Conservation (phyloP, 2,113 vertebrate species). For the Empidonax traillii region DNA sequence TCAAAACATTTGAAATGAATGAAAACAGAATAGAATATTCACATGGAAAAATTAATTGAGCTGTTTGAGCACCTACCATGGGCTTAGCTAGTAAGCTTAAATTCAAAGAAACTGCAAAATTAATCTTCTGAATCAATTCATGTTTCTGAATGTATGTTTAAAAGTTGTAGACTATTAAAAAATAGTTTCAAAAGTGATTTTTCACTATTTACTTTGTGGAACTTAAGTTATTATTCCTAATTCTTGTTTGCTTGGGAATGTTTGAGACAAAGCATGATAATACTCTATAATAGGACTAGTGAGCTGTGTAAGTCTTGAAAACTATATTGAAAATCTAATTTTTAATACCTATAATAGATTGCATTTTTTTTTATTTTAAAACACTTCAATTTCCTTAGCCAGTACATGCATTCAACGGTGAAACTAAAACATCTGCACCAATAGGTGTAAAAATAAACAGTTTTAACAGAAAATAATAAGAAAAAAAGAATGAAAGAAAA, state of each 20-base stretch:
- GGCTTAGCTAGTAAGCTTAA: neutral
- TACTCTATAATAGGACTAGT: neutral
- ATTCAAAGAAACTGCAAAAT: neutral
- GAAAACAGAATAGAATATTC: neutral
- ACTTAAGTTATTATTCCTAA: neutral
- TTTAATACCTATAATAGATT: neutral
- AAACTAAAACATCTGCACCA: neutral
- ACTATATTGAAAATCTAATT: neutral
- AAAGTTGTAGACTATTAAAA: neutral
- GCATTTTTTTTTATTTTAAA: neutral
- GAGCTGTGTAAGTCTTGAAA: neutral
- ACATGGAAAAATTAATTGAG: neutral
- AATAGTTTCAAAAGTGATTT: neutral
- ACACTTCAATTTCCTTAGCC: neutral
- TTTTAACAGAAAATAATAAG: neutral
- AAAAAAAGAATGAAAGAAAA: neutral
- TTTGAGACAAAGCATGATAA: neutral
- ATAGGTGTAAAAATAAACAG: neutral
- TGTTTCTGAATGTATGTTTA: neutral
- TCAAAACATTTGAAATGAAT: neutral
- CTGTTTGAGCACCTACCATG: neutral
- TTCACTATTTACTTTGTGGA: neutral
- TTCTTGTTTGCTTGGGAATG: neutral
- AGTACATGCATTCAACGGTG: accelerated
- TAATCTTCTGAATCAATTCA: neutral